Evolutionary conservation across 2,113 vertebrate genomes (phyloP), one percentile per base, ranked within the genome.

Genomic region (Planiliza haematocheilus): DNA sequence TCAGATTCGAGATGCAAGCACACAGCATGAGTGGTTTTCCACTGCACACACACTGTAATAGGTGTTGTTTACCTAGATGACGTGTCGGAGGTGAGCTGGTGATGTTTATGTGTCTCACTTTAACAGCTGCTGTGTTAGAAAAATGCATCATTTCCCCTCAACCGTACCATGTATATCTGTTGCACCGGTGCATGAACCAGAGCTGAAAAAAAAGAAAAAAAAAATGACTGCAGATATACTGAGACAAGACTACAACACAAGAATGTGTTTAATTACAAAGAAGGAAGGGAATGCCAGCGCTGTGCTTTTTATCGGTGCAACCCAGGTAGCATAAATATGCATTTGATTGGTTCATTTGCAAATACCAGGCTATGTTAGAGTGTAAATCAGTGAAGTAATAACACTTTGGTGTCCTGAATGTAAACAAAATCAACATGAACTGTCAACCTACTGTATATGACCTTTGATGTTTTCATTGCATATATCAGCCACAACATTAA

Each of bases 331-430:
- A 49, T 48, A 20, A 49, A 56, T 16, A 51, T 50, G 10, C 51
- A 45, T 56, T 56, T 65, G 17, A n/a, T 1, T 21, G 16, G 24
- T 59, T 69, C 34, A 77, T 65, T 64, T 66, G 20, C 46, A 51
- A 61, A 50, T 12, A 20, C 8, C 8, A 11, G 9, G 48, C 18
- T 11, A 50, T 18, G 20, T 50, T 21, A 21, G 20, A 50, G 3
- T 21, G 4, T 10, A 11, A 50, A 21, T 17, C 17, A 14, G 4
- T 58, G n/a, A 18, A 30, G 7, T 42, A 10, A 4, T 24, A 20
- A 49, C 51, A 10, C 39, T 18, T 10, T 3, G 1, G 7, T 59
- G 30, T 34, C 8, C 18, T 45, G 21, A 36, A 36, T 45, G 34
- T 36, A 50, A 10, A 67, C 21, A 20, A 34, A 17, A 18, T 9